A percentile compares a stretch with the other conserved stretches of the same genome.
These are phyloP conservation scores for Hippocampus guttulatus DNA, from an alignment of 2,113 vertebrate species.

Conservation along the genomic window DNA sequence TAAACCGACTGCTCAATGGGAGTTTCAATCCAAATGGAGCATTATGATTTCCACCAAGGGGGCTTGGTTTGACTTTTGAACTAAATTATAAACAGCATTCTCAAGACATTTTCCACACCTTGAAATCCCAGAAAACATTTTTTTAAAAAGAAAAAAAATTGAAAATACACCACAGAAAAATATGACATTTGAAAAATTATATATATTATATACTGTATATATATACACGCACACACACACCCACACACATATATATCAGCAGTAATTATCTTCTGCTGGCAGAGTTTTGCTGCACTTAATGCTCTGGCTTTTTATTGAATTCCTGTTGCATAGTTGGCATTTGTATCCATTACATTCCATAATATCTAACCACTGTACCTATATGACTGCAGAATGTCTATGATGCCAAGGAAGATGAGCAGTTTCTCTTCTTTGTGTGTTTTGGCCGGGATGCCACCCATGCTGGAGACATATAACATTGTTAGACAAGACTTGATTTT, in stretches of 20 bases:
- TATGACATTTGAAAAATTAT: too few relatives aligned
- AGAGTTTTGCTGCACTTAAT: too few relatives aligned
- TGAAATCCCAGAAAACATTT: too few relatives aligned
- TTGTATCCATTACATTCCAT: background rate
- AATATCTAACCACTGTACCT: conserved; percentile 69
- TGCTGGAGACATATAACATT: conserved; percentile 69
- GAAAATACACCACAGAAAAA: too few relatives aligned
- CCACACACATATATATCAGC: too few relatives aligned
- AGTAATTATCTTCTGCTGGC: too few relatives aligned
- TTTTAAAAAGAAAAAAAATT: too few relatives aligned
- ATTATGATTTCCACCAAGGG: background rate
- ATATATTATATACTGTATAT: too few relatives aligned
- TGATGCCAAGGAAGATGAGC: conserved; percentile 95
- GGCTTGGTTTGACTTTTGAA: background rate
- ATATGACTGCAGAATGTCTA: conserved; percentile 97
- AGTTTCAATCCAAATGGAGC: background rate
- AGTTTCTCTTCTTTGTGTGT: conserved; percentile 92
- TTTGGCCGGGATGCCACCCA: conserved; percentile 97
- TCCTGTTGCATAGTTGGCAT: background rate
- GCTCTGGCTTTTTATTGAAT: background rate
- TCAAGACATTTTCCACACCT: too few relatives aligned
- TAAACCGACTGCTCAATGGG: background rate
- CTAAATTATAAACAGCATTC: too few relatives aligned
- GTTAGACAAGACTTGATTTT: conserved; percentile 4
- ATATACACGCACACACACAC: too few relatives aligned